Evolutionary conservation across 1,140 invertebrate genomes (phyloP), one percentile per base, ranked within the genome.

Genomic region (Drosophila virilis): DNA sequence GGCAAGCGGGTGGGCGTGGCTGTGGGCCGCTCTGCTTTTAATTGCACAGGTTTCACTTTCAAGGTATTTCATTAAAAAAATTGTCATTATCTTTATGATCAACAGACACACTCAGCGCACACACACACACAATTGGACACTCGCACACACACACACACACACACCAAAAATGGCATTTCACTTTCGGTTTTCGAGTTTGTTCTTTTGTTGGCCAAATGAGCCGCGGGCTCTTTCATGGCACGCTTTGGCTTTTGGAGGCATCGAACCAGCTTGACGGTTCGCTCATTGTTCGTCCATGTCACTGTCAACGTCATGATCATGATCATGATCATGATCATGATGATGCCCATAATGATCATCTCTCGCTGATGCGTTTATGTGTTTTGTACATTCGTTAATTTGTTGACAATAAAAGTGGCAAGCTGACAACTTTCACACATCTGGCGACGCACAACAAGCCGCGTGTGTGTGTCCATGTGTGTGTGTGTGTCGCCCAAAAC

Each of bases 341-440:
- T 59, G 40, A 32, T 43, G 35, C 45, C 46, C 52, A 22, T 66
- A n/a, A 46, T 68, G 37, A 68, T 60, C 61, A 66, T 74, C 38
- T 50, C 50, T 32, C 32, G 40, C 43, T 46, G 43, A 38, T 55
- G 48, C 65, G 42, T 42, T 42, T 28, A 54, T 50, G 40, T 38
- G 22, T 46, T 62, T 61, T 51, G 50, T 55, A 42, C 45, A 17
- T 78, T 72, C 54, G 79, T 82, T 88, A 82, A 88, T 80, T 77
- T 77, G 79, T 88, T 83, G 83, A 88, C 84, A 89, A 88, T 77
- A 89, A 85, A 85, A 84, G 71, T 77, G 75, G 71, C 85, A 74
- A 78, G 45, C 85, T 77, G 84, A 80, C 84, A 90, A 89, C 84
- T 89, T 89, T 89, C 84, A 89, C 84, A 89, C 84, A 84, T 89